A percentile compares a stretch with the other conserved stretches of the same genome.
Conservation (phyloP, 1,140 invertebrate species). For the Ridgeia piscesae region DNA sequence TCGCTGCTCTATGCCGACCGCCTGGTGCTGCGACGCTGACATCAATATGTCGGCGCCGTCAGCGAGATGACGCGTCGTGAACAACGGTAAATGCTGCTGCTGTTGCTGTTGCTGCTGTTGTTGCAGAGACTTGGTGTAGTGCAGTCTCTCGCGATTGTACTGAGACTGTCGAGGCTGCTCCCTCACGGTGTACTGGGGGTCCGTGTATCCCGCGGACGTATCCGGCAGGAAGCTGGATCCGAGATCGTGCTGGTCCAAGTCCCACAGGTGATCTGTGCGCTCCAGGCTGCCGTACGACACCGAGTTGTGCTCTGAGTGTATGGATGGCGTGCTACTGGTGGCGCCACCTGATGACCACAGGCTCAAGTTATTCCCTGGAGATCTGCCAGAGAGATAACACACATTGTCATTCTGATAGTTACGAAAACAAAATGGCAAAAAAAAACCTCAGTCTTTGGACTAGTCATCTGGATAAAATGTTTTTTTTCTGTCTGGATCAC, state of each 20-base stretch:
- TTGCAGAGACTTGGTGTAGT: constrained; percentile 8
- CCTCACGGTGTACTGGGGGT: not conserved
- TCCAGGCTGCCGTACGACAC: constrained; percentile 22
- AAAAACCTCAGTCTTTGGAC: not conserved
- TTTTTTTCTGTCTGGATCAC: no score
- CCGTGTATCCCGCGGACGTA: not conserved
- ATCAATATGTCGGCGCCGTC: not conserved
- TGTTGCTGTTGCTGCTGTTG: constrained; percentile 27
- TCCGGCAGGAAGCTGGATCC: constrained; percentile 14
- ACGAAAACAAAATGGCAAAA: not conserved
- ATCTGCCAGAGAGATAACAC: not conserved
- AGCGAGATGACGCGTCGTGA: not conserved
- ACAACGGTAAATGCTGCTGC: constrained; percentile 19
- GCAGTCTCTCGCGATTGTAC: not conserved
- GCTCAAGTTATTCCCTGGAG: not conserved
- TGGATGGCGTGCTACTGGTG: constrained; percentile 12
- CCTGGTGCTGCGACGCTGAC: not conserved
- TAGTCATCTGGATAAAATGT: no score
- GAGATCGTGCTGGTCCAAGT: not conserved
- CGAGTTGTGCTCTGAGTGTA: constrained; percentile 25
- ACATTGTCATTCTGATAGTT: not conserved
- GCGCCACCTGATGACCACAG: constrained; percentile 22
- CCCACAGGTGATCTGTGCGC: not conserved
- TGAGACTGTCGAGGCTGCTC: not conserved
- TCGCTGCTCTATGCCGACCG: not conserved